Percentiles rank a stretch among this genome's conserved stretches.
phyloP scores from a whole-genome alignment of 2,888 invertebrate species.

The Schizaphis graminum region DNA sequence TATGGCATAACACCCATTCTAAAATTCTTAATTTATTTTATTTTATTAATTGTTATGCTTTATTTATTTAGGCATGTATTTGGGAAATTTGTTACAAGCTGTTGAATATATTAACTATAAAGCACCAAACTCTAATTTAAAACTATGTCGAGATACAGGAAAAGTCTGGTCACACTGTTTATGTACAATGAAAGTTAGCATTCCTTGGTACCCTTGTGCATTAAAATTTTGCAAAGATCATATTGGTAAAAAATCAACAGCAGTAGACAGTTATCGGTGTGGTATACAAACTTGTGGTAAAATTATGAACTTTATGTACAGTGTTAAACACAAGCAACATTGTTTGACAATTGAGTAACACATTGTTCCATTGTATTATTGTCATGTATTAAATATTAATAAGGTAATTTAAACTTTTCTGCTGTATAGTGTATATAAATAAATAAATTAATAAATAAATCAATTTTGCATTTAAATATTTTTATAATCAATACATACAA shows the following conservation, averaged over 20 bases:
- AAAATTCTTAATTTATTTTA: background rate
- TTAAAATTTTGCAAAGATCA: slow-evolving; percentile 90
- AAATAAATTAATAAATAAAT: background rate
- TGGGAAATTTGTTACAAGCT: slow-evolving; percentile 59
- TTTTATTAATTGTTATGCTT: background rate
- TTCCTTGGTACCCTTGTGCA: slow-evolving; percentile 97
- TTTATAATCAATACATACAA: background rate
- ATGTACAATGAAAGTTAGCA: slow-evolving; percentile 88
- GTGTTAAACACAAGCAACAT: slow-evolving; percentile 84
- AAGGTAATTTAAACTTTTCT: background rate
- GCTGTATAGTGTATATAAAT: background rate
- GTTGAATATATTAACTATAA: slow-evolving; percentile 60
- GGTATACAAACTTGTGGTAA: slow-evolving; percentile 96
- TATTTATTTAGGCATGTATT: slow-evolving; percentile 53
- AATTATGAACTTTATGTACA: slow-evolving; percentile 90
- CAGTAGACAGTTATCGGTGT: slow-evolving; percentile 76
- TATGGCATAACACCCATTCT: background rate
- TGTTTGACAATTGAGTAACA: slow-evolving; percentile 86
- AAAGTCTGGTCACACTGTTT: slow-evolving; percentile 83
- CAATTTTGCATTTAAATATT: background rate
- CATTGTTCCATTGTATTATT: background rate
- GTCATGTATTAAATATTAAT: slow-evolving; percentile 10
- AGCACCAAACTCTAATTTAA: slow-evolving; percentile 73
- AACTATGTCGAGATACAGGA: slow-evolving; percentile 73
- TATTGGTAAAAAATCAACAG: slow-evolving; percentile 76